Base-by-base conservation (phyloP, 2,888 invertebrate species). In the Catocala nupta region DNA sequence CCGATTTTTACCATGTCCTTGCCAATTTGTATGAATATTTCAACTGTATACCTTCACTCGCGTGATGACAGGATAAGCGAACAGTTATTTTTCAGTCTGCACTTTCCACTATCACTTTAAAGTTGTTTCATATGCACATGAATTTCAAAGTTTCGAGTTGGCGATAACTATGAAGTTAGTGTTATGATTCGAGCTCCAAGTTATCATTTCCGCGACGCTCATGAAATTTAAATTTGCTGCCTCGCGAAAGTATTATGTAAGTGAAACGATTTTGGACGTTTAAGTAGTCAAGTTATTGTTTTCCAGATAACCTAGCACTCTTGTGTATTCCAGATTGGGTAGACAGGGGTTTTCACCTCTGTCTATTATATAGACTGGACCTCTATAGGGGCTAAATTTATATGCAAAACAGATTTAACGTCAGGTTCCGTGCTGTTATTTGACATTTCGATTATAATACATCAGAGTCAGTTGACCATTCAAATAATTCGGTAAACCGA, bases 211-310 rank as follows among this genome's bases (percentile, higher is more conserved):
- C 64, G 33, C n/a, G 16, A 43, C 45, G 55, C 63, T 68, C 68
- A 64, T 71, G 51, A 73, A 75, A 65, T 73, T 70, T 58, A 60
- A 73, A 73, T 68, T 51, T 64, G 33, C 65, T 63, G 51, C 48
- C 11, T 58, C 12, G 56, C 42, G 57, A 55, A 52, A 61, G 44
- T 62, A 62, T 59, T 48, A 59, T 34, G 49, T 65, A 51, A 71
- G 65, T 63, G 55, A 59, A 63, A 61, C 59, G 11, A 42, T 53
- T 25, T 57, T 58, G 56, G 60, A 43, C 51, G 12, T 44, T 47
- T 59, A 39, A 49, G 45, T 56, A 52, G 48, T 25, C 36, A 8
- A 44, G 5, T 55, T 7, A 39, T 39, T 45, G 44, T 55, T 33
- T 43, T 44, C 10, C 25, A 11, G 52, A 25, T 36, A 34, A 47